phyloP scores from a whole-genome alignment of 2,888 invertebrate genomes.

The Bombylius discolor region DNA sequence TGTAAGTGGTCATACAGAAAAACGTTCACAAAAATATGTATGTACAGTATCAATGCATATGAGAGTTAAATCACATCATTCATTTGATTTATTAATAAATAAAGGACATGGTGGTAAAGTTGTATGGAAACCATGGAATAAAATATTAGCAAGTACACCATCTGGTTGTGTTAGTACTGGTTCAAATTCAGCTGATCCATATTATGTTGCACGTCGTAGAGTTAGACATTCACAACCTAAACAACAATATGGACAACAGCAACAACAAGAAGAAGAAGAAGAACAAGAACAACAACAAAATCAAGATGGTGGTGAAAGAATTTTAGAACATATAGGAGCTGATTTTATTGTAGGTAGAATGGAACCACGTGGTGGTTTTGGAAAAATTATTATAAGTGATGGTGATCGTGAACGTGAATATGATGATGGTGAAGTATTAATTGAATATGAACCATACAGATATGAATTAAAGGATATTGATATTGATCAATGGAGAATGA shows the following conservation, averaged over 20 bases:
- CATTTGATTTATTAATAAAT: conserved; percentile 64
- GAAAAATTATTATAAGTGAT: conserved; percentile 55
- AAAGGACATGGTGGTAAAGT: conserved; percentile 63
- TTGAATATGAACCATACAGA: conserved; percentile 64
- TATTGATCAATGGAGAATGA: conserved; percentile 42
- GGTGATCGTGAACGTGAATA: conserved; percentile 43
- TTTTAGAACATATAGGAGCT: conserved; percentile 25
- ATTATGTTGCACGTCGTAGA: conserved; percentile 37
- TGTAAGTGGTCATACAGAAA: conserved; percentile 49
- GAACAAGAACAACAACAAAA: conserved; percentile 13
- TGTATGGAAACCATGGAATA: conserved; percentile 63
- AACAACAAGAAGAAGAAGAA: conserved; percentile 10
- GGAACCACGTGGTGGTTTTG: conserved; percentile 50
- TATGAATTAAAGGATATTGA: conserved; percentile 62
- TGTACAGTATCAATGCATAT: conserved; percentile 53
- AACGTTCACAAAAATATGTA: conserved; percentile 43
- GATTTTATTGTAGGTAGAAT: conserved; percentile 52
- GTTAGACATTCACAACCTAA: not conserved
- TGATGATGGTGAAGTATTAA: conserved; percentile 59
- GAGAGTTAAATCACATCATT: conserved; percentile 42
- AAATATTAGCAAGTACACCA: conserved; percentile 48
- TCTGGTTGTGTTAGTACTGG: conserved; percentile 47
- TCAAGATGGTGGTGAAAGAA: not conserved
- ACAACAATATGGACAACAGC: conserved; percentile 15
- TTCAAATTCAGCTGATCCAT: conserved; percentile 19